Conservation (phyloP, 1,140 invertebrate genomes). For the Drosophila nasuta region DNA sequence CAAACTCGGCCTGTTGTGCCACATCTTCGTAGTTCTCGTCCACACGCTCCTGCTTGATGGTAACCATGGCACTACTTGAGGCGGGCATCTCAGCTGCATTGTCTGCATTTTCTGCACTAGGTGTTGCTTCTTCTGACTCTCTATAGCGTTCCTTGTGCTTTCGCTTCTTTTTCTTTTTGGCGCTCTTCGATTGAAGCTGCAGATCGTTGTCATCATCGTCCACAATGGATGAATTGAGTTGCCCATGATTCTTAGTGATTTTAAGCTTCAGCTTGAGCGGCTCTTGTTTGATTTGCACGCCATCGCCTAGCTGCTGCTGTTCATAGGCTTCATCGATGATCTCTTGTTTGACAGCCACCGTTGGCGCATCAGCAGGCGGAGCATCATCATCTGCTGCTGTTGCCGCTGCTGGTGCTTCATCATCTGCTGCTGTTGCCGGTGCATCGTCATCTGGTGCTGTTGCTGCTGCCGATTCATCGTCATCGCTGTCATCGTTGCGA, state of each 20-base stretch:
- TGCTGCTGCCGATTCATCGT: conserved; percentile 17
- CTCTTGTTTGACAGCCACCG: conserved; percentile 55
- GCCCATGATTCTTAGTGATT: conserved; percentile 80
- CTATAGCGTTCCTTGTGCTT: conserved; percentile 66
- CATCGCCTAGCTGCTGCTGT: conserved; percentile 11
- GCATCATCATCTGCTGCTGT: conserved; percentile 11
- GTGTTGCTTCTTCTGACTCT: conserved; percentile 25
- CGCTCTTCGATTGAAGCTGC: conserved; percentile 29
- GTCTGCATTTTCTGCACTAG: not conserved
- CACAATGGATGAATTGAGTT: conserved; percentile 76
- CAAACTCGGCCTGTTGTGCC: conserved; percentile 9
- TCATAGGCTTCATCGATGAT: conserved; percentile 44
- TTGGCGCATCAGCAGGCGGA: not conserved
- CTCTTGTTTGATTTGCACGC: conserved; percentile 60
- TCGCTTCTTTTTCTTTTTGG: conserved; percentile 80
- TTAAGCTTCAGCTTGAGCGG: conserved; percentile 75
- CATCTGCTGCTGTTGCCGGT: conserved; percentile 2
- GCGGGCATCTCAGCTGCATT: not conserved
- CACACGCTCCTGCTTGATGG: conserved; percentile 67
- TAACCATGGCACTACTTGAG: conserved; percentile 6
- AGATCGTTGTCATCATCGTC: conserved; percentile 69
- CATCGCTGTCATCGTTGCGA: conserved; percentile 63
- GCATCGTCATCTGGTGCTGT: conserved; percentile 6
- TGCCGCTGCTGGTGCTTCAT: conserved; percentile 13
- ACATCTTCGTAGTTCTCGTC: conserved; percentile 35